Evolutionary conservation across 2,797 vertebrate genomes (phyloP).

Genomic region (Chromis chromis): DNA sequence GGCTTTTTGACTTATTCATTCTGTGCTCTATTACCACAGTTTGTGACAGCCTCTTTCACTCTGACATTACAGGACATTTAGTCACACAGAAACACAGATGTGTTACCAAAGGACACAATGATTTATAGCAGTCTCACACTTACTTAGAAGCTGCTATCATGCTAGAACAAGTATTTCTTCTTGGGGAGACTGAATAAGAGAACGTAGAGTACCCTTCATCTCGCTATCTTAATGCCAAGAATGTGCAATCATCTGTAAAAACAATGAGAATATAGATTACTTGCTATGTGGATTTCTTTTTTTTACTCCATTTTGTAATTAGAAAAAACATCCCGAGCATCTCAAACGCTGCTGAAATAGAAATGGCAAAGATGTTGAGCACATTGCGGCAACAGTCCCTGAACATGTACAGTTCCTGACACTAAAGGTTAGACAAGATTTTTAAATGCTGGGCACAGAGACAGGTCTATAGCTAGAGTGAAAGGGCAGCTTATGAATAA

Average conservation of each 20-base stretch:
- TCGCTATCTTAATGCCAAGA: slow-evolving; percentile 12
- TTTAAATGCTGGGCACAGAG: slow-evolving; percentile 64
- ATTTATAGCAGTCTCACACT: slow-evolving; percentile 24
- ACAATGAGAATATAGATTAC: slow-evolving; percentile 19
- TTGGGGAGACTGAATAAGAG: slow-evolving; percentile 15
- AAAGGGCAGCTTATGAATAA: slow-evolving; percentile 73
- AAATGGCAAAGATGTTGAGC: slow-evolving; percentile 37
- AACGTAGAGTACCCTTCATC: slow-evolving; percentile 14
- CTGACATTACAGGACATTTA: slow-evolving; percentile 22
- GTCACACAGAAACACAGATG: slow-evolving; percentile 18
- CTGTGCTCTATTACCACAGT: not conserved
- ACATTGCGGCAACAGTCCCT: slow-evolving; percentile 19
- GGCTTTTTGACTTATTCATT: slow-evolving; percentile 22
- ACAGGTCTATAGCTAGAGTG: slow-evolving; percentile 35
- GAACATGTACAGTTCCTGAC: slow-evolving; percentile 45
- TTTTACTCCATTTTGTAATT: slow-evolving; percentile 1
- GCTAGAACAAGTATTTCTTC: slow-evolving; percentile 17
- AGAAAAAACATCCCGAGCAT: slow-evolving; percentile 16
- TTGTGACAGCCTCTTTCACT: slow-evolving; percentile 7
- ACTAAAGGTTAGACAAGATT: slow-evolving; percentile 59
- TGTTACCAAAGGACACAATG: not conserved
- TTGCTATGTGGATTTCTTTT: slow-evolving; percentile 18
- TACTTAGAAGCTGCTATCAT: slow-evolving; percentile 3
- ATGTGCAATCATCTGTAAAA: slow-evolving; percentile 29
- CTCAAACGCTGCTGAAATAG: slow-evolving; percentile 16